Base-by-base conservation (phyloP, 2,797 vertebrate species). In the Muscicapa comitata region DNA sequence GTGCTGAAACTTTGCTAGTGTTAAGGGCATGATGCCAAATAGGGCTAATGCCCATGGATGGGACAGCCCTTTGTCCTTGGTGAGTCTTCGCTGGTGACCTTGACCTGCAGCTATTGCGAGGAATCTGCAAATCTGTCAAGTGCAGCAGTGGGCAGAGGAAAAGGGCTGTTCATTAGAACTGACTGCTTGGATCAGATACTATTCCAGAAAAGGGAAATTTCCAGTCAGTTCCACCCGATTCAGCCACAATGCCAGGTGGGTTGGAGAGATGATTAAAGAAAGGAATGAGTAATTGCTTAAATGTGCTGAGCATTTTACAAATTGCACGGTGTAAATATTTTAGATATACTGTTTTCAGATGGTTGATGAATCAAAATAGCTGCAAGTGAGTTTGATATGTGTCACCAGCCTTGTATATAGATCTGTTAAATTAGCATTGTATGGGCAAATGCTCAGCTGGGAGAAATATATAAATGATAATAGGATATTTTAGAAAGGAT, bases 321-420 rank as follows among this genome's bases (percentile, higher is more conserved):
- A 21, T 92, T 67, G 59, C 65, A 17, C 63, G 58, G 58, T 68
- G 68, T 92, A 83, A 96, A 94, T 96, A 83, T 79, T 95, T 92
- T 55, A 85, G 90, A 90, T 63, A 93, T 94, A 87, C 31, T 90
- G 89, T 95, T 95, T 97, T 96, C 72, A 95, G 71, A 80, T 88
- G 87, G 58, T 78, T 91, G 90, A 88, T 92, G 89, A 93, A 90
- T 95, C 58, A 95, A 94, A 97, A 94, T 90, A 96, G 61, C 70
- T 93, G 42, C 67, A 68, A 93, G 88, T 86, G 76, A 79, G 83
- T 90, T 94, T 94, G 86, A 80, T 93, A 77, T 80, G 71, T 94
- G 75, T 93, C 95, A 92, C 68, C 43, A 86, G 59, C 25, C 70
- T 59, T 48, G 40, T 88, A 66, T 91, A 55, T 42, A 93, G 74